Evolutionary conservation across 2,797 vertebrate genomes (phyloP), one percentile per base, ranked within the genome.

Genomic region (Sebastes aleutianus): DNA sequence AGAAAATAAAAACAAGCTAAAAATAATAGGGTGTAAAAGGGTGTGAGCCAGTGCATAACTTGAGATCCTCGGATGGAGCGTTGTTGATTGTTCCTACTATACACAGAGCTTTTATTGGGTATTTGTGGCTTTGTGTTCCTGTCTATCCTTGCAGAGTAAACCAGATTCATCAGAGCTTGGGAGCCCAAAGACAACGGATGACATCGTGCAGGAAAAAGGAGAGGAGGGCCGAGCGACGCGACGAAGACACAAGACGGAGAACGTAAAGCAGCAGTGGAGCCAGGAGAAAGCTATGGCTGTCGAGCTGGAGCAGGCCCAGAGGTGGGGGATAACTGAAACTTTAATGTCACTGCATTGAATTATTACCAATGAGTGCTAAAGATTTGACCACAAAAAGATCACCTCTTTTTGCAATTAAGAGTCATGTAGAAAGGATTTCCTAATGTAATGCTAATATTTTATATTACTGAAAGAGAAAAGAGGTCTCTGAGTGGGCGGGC

Each of bases 111-210:
- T 47, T 16, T 47, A 47, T 50, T 20, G 8, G 24, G 6, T 14
- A 22, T 54, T 53, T 65, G 16, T 24, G 7, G 24, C 13, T 16
- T 20, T 39, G 1, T 57, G 8, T 56, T 69, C 16, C 26, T 58
- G 31, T 36, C 2, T 3, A 11, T 74, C 20, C n/a, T 26, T n/a
- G 18, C 89, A 99, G 98, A 98, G 98, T 92, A 99, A 99, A 77
- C 94, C 97, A 24, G 98, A 99, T 84, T 95, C 95, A 4, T 96
- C 96, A 0, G 98, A 99, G 84, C 94, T 97, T 24, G 96, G 97
- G 31, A 97, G 96, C 84, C 98, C 98, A 3, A 99, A 99, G 92
- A 99, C 98, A 13, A 99, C 98, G 0, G 98, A 99, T 2, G 98
- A 99, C 89, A 99, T 99, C 9, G 96, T 99, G 59, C 95, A 97